These are phyloP conservation scores for Mallateleia sp. DNA, from an alignment of 2,888 invertebrate species.

Conservation along the genomic window DNA sequence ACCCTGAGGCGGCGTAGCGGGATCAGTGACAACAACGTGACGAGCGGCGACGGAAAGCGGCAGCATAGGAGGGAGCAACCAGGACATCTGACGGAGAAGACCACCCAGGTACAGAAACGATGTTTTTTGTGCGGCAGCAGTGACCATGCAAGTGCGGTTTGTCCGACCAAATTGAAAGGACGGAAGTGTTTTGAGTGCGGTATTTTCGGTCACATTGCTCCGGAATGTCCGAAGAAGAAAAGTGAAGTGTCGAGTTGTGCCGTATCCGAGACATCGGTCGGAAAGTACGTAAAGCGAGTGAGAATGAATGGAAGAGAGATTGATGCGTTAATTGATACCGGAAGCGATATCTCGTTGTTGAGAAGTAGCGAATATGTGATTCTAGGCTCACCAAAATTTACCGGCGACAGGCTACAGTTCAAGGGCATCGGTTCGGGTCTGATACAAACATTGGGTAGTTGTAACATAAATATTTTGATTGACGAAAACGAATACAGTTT, in stretches of 20 bases:
- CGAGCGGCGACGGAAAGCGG: too few species aligned
- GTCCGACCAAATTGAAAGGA: background rate
- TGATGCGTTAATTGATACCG: too few species aligned
- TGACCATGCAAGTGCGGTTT: background rate
- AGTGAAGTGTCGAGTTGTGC: too few species aligned
- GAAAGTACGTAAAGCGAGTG: too few species aligned
- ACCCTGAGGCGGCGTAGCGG: too few species aligned
- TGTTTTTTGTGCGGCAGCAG: background rate
- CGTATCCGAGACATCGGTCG: too few species aligned
- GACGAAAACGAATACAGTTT: background rate
- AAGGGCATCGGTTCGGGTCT: background rate
- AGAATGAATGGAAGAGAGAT: too few species aligned
- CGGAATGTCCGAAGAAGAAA: background rate
- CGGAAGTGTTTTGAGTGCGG: constrained; percentile 13
- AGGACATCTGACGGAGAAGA: background rate
- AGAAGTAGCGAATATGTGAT: too few species aligned
- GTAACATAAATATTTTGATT: background rate
- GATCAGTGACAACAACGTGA: too few species aligned
- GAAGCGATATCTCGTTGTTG: too few species aligned
- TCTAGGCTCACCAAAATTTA: too few species aligned
- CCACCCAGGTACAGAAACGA: background rate
- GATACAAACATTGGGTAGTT: background rate
- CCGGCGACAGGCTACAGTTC: too few species aligned
- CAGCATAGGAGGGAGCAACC: background rate
- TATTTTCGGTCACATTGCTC: background rate